Evolutionary conservation across 2,113 vertebrate genomes (phyloP).

Genomic region (Anguilla japonica): DNA sequence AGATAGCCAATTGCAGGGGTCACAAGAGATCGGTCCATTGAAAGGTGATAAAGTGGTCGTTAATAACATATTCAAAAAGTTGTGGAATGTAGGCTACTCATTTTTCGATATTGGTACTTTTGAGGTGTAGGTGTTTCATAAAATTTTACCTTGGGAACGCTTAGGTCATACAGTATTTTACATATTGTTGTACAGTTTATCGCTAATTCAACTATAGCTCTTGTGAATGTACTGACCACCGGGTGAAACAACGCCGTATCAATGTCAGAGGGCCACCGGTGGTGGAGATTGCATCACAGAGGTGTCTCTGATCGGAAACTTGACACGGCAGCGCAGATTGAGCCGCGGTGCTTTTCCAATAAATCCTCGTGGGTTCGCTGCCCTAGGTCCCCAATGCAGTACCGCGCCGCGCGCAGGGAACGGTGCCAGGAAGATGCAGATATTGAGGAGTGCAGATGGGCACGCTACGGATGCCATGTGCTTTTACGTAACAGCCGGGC

Average conservation of each 20-base stretch:
- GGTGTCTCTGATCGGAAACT: neutral
- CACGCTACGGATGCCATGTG: conserved; percentile 44
- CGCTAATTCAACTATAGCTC: neutral
- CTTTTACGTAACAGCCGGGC: conserved; percentile 63
- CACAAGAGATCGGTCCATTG: neutral
- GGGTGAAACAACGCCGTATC: neutral
- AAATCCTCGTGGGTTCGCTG: neutral
- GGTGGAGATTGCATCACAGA: neutral
- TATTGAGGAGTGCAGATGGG: neutral
- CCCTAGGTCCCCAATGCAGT: neutral
- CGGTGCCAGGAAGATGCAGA: neutral
- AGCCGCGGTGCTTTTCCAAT: conserved; percentile 15
- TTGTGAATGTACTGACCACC: neutral
- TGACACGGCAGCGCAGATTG: conserved; percentile 9
- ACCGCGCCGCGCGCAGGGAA: neutral
- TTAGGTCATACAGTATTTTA: neutral
- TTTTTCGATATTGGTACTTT: neutral
- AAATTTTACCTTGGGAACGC: neutral
- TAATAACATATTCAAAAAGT: neutral
- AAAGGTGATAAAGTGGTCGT: neutral
- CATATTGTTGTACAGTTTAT: neutral
- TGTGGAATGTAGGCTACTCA: neutral
- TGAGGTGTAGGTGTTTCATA: neutral
- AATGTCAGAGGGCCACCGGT: neutral
- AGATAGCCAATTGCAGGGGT: neutral